Conservation (phyloP, 2,888 invertebrate species). For the Calliopum simillimum region DNA sequence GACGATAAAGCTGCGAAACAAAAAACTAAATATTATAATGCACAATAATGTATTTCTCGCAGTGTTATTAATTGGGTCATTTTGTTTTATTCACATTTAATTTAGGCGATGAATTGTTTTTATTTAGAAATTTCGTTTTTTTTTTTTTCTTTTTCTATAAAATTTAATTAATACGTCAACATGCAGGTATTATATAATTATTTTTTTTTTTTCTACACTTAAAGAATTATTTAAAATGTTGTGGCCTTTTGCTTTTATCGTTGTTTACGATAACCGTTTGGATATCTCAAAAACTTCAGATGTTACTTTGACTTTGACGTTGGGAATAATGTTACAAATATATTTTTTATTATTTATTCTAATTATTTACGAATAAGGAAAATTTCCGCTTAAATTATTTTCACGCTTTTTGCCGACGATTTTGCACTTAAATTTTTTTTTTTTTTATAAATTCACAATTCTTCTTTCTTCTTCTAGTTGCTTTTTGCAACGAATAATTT, state of each 20-base stretch:
- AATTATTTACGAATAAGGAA: no score
- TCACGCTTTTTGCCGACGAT: no score
- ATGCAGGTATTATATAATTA: constrained; percentile 25
- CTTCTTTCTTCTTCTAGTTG: neutral
- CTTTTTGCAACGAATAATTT: constrained; percentile 14
- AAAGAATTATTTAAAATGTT: neutral
- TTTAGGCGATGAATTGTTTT: constrained; percentile 20
- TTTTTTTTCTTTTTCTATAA: constrained; percentile 27
- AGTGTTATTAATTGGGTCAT: neutral
- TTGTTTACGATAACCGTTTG: neutral
- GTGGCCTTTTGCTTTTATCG: neutral
- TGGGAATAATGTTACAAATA: no score
- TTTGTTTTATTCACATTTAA: constrained; percentile 10
- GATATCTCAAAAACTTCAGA: no score
- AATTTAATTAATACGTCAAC: constrained; percentile 32
- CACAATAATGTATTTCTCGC: neutral
- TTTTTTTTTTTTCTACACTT: constrained; percentile 36
- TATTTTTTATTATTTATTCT: no score
- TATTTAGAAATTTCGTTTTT: constrained; percentile 37
- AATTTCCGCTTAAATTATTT: no score
- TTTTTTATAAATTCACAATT: no score
- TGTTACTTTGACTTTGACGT: no score
- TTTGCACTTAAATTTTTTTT: no score
- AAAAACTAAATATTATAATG: no score
- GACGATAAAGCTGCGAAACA: no score